Evolutionary conservation across 2,888 invertebrate genomes (phyloP).

Genomic region (Mythimna loreyi): DNA sequence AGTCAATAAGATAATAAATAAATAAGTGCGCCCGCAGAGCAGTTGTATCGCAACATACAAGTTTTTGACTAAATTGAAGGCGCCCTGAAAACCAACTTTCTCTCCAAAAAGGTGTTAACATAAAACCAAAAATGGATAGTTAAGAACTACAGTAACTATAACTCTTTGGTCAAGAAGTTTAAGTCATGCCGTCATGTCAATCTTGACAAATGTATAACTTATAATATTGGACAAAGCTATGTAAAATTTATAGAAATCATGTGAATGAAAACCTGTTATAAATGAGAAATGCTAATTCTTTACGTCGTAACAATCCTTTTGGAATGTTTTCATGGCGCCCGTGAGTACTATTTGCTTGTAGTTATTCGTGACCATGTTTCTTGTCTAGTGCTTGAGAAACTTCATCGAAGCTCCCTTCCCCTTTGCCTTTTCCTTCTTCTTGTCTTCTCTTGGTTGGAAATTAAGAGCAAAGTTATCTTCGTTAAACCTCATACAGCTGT

Average conservation of each 20-base stretch:
- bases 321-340: slow-evolving; percentile 47
- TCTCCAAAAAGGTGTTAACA: slow-evolving; percentile 2
- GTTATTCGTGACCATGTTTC: not conserved
- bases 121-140: not conserved
- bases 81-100: no score
- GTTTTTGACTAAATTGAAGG: no score
- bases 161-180: not conserved
- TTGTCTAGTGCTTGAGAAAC: not conserved
- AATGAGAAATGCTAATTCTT: slow-evolving; percentile 60
- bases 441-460: not conserved
- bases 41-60: no score
- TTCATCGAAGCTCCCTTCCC: no score
- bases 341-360: slow-evolving; percentile 50
- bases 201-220: slow-evolving; percentile 21
- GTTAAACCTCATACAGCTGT: not conserved
- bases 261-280: slow-evolving; percentile 16
- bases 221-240: slow-evolving; percentile 12
- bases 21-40: no score
- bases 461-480: not conserved
- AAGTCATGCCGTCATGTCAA: slow-evolving; percentile 13
- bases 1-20: no score
- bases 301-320: slow-evolving; percentile 55
- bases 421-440: no score
- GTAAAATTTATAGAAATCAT: slow-evolving; percentile 55
- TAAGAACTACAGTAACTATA: no score